phyloP scores from a whole-genome alignment of 2,888 invertebrate genomes.

The Platycnemis pennipes region DNA sequence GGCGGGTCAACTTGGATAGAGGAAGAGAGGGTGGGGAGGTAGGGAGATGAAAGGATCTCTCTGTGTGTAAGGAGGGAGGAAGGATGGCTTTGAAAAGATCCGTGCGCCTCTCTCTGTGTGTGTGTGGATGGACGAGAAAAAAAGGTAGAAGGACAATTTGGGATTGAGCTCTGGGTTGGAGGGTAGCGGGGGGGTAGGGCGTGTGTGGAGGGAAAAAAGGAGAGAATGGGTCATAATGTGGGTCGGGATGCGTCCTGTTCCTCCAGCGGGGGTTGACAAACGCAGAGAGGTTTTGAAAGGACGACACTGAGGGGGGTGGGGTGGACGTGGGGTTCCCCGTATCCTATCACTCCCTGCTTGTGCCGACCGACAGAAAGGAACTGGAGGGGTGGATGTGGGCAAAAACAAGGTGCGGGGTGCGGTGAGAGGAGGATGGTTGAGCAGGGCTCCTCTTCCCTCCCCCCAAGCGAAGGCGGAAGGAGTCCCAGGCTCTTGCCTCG shows the following conservation, averaged over 20 bases:
- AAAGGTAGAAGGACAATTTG: slow-evolving; percentile 43
- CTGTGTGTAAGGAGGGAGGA: background rate
- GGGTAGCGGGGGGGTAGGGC: background rate
- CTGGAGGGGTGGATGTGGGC: background rate
- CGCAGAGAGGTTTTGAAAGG: slow-evolving; percentile 48
- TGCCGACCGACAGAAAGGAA: background rate
- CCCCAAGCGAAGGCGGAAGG: too few relatives aligned
- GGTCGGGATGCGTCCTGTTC: slow-evolving; percentile 6
- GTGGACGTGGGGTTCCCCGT: background rate
- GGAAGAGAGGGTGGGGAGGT: background rate
- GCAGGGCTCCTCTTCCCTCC: too few relatives aligned
- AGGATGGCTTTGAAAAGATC: slow-evolving; percentile 41
- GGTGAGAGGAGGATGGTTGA: background rate
- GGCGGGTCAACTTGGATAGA: slow-evolving; percentile 61
- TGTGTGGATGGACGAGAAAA: background rate
- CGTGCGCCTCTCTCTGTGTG: background rate
- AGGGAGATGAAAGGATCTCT: background rate
- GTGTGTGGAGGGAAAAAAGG: background rate
- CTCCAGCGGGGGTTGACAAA: slow-evolving; percentile 57
- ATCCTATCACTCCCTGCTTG: background rate
- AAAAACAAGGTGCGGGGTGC: background rate
- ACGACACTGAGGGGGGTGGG: background rate
- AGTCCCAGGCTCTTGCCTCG: background rate
- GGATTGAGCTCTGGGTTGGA: slow-evolving; percentile 51
- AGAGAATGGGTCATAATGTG: background rate